Evolutionary conservation across 2,113 vertebrate species (phyloP), one percentile per base, ranked within the genome.

Genomic region (Probosciger aterrimus): DNA sequence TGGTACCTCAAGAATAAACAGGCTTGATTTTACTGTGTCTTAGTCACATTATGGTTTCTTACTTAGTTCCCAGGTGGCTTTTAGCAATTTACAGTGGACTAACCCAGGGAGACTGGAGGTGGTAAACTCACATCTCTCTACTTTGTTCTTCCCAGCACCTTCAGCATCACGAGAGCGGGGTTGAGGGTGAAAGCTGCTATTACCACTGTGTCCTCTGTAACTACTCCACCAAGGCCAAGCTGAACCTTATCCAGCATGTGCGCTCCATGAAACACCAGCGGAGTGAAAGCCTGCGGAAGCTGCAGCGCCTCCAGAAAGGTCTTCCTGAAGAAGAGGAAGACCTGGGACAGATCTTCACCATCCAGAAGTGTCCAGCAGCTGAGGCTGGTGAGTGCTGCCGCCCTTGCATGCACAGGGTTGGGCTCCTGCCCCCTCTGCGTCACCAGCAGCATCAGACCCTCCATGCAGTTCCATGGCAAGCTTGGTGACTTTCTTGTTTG

Each of bases 211-310:
- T 98, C 88, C 98, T 99, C 93, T 99, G 99, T 90, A 99, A 96
- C 98, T 99, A 99, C 97, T 99, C 99, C 86, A 99, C 99, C 97
- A 99, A 99, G 98, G 99, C 99, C 98, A 99, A 99, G 98, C 98
- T 99, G 92, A 99, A 99, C 98, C 99, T 99, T 50, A 99, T 99
- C 96, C 99, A 99, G 97, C 99, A 99, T 53, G 99, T 99, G 95
- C 99, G 99, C 93, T 99, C 99, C 97, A 99, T 99, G 99, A 99
- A 99, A 93, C 99, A 99, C 97, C 99, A 99, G 98, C 99, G 99
- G 60, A 99, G 99, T 1, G 99, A 99, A 95, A 99, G 99, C 97
- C 98, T 99, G 17, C 98, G 99, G 39, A 99, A 99, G 97, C 98
- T 99, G 33, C 99, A 99, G 97, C 98, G 99, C 57, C 97, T 99